Evolutionary conservation across 2,113 vertebrate species (phyloP).

Genomic region (Gavia stellata): DNA sequence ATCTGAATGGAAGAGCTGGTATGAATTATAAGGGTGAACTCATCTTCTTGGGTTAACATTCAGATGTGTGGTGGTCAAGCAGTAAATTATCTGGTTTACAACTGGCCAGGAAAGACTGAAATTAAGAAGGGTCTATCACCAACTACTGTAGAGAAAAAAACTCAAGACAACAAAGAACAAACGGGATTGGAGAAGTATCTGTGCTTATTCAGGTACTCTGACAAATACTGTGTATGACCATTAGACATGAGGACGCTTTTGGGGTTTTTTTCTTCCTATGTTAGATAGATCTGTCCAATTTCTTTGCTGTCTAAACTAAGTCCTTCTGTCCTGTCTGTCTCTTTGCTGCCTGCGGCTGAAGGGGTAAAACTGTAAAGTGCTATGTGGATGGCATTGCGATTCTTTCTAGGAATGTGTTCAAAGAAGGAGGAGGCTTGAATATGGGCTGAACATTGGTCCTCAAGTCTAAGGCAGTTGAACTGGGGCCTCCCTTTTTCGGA

Average conservation of each 20-base stretch:
- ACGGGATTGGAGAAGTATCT: neutral
- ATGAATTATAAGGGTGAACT: neutral
- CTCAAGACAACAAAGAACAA: neutral
- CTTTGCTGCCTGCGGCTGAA: neutral
- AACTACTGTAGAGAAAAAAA: neutral
- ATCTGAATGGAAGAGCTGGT: neutral
- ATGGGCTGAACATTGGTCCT: neutral
- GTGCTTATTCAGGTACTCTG: neutral
- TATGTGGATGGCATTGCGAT: accelerated
- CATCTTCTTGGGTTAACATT: neutral
- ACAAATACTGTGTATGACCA: neutral
- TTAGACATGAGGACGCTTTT: neutral
- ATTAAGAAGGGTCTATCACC: neutral
- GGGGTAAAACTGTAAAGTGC: neutral
- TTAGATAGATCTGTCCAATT: neutral
- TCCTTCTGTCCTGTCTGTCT: neutral
- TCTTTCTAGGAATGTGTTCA: neutral
- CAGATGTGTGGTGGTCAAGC: neutral
- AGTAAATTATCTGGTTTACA: neutral
- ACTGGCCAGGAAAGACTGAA: neutral
- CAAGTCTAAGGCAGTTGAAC: neutral
- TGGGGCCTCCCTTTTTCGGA: neutral
- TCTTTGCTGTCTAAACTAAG: neutral
- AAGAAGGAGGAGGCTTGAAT: neutral
- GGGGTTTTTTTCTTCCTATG: accelerated